Evolutionary conservation across 1,140 invertebrate species (phyloP).

Genomic region (Proctacanthus coquilletti): DNA sequence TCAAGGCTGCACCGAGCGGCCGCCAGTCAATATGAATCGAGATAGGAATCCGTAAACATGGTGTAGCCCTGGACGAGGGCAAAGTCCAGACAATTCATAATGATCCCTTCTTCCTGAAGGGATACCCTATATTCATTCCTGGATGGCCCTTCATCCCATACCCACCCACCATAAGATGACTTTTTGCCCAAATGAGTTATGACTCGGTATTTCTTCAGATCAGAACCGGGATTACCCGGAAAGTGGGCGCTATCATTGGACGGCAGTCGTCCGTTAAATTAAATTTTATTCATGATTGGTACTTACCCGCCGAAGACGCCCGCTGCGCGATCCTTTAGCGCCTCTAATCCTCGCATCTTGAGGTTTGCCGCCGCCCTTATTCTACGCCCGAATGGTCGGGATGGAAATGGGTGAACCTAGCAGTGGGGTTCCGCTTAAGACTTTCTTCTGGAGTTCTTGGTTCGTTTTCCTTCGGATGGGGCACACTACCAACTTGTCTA

Average conservation of each 20-base stretch:
- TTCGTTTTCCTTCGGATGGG: conserved; percentile 3
- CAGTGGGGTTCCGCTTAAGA: not conserved
- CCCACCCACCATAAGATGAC: not conserved
- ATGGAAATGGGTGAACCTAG: not conserved
- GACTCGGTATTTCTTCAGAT: no score
- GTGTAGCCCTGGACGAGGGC: not conserved
- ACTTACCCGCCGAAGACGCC: conserved; percentile 28
- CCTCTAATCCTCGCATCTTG: conserved; percentile 26
- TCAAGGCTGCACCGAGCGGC: not conserved
- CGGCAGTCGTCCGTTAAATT: conserved; percentile 28
- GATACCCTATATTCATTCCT: conserved; percentile 3
- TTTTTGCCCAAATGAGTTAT: no score
- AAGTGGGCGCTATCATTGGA: conserved; percentile 1
- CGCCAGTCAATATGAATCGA: not conserved
- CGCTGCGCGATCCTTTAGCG: conserved; percentile 27
- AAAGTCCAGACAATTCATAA: not conserved
- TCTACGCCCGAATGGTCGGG: not conserved
- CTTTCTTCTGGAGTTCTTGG: conserved; percentile 4
- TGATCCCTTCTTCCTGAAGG: not conserved
- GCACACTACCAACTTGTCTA: not conserved
- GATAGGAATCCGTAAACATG: not conserved
- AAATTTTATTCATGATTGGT: conserved; percentile 15
- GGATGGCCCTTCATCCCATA: not conserved
- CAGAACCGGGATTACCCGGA: not conserved
- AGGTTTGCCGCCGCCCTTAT: not conserved